Percentiles rank a stretch among this genome's conserved stretches.
Evolutionary conservation across 1,140 invertebrate species (phyloP).

Genomic region (Temnothorax longispinosus): DNA sequence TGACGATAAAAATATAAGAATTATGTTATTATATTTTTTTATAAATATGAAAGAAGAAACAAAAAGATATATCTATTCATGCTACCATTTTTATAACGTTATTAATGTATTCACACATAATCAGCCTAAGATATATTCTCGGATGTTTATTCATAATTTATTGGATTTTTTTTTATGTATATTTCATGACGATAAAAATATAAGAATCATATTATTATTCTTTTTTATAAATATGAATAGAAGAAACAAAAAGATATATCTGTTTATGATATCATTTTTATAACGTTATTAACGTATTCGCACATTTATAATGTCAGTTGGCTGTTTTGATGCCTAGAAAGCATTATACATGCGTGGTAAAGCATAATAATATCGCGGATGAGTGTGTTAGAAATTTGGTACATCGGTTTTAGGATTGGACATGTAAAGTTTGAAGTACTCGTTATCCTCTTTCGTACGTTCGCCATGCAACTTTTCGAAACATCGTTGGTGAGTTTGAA

Average conservation of each 20-base stretch:
- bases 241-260: not conserved
- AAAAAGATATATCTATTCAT: not conserved
- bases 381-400: slow-evolving; percentile 55
- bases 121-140: not conserved
- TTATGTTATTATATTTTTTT: not conserved
- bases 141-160: not conserved
- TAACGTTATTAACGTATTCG: not conserved
- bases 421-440: slow-evolving; percentile 47
- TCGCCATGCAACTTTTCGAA: slow-evolving; percentile 27
- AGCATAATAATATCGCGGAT: slow-evolving; percentile 40
- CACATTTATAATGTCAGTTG: slow-evolving; percentile 14
- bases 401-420: slow-evolving; percentile 44
- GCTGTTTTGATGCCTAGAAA: slow-evolving; percentile 35
- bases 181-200: not conserved
- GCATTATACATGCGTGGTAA: slow-evolving; percentile 38
- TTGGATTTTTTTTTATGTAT: not conserved
- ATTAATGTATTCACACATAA: not conserved
- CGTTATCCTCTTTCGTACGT: slow-evolving; percentile 45
- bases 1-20: not conserved
- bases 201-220: not conserved
- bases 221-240: not conserved
- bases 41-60: not conserved
- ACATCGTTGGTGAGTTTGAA: slow-evolving; percentile 50
- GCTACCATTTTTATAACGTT: not conserved
- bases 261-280: not conserved